Percentiles rank a stretch among this genome's conserved stretches.
These are phyloP conservation scores for Gyps fulvus DNA, from an alignment of 2,113 vertebrate species.

Conservation along the genomic window DNA sequence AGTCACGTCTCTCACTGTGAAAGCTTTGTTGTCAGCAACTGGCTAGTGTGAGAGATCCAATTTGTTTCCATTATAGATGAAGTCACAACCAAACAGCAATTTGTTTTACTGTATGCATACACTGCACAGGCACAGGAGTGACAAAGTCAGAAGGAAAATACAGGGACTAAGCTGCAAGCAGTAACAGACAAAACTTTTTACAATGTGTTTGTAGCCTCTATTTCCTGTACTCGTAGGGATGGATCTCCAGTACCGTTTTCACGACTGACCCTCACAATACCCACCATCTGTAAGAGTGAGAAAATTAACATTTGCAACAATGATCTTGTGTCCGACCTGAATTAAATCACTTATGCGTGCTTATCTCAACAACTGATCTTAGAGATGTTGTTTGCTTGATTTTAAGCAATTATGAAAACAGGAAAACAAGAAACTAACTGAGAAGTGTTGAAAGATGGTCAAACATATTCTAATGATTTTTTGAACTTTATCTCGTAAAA, in stretches of 20 bases:
- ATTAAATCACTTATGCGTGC: background rate
- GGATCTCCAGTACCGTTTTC: background rate
- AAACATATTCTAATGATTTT: background rate
- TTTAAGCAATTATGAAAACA: background rate
- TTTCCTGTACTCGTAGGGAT: background rate
- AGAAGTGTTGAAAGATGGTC: background rate
- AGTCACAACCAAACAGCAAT: background rate
- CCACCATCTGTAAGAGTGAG: background rate
- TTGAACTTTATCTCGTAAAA: background rate
- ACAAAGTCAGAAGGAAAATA: background rate
- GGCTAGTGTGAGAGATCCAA: background rate
- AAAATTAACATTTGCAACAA: background rate
- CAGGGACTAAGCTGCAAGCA: background rate
- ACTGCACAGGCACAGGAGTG: background rate
- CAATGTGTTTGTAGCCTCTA: background rate
- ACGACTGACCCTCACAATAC: background rate
- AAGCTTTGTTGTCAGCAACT: background rate
- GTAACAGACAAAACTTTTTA: background rate
- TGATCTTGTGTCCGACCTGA: background rate
- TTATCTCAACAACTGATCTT: background rate
- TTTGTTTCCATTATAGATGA: constrained; percentile 4
- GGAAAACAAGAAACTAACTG: background rate
- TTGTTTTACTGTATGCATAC: background rate
- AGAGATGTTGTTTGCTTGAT: background rate
- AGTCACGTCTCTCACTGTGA: background rate